Conservation (phyloP, 2,113 vertebrate species). For the Anas platyrhynchos region DNA sequence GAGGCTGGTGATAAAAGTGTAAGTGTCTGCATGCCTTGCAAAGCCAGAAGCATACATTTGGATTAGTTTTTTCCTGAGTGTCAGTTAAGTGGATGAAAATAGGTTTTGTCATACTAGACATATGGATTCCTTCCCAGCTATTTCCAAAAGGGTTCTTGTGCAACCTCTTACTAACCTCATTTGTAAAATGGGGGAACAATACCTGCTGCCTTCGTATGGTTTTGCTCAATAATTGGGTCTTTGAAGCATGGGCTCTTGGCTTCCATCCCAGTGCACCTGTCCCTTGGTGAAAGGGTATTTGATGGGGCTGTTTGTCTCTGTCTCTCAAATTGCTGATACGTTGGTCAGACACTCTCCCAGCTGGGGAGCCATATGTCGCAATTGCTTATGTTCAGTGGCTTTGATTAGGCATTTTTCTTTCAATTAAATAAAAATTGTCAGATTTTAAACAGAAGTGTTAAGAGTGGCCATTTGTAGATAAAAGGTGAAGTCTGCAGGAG, state of each 20-base stretch:
- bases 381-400: not conserved
- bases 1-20: not conserved
- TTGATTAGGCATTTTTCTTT: slow-evolving; percentile 18
- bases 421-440: not conserved
- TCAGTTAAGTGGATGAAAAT: not conserved
- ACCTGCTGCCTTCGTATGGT: not conserved
- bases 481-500: not conserved
- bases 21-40: not conserved
- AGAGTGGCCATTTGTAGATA: not conserved
- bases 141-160: not conserved
- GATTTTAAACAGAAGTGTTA: not conserved
- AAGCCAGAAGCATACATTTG: not conserved
- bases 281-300: not conserved
- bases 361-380: slow-evolving; percentile 26
- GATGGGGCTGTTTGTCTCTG: not conserved
- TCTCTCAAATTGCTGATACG: not conserved
- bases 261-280: not conserved
- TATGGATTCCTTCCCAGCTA: not conserved
- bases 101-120: not conserved
- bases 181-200: not conserved
- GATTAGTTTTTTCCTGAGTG: not conserved
- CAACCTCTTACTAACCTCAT: not conserved
- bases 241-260: not conserved
- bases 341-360: not conserved
- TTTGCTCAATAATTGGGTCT: not conserved